Evolutionary conservation across 2,113 vertebrate species (phyloP), one percentile per base, ranked within the genome.

Genomic region (Scomber japonicus): DNA sequence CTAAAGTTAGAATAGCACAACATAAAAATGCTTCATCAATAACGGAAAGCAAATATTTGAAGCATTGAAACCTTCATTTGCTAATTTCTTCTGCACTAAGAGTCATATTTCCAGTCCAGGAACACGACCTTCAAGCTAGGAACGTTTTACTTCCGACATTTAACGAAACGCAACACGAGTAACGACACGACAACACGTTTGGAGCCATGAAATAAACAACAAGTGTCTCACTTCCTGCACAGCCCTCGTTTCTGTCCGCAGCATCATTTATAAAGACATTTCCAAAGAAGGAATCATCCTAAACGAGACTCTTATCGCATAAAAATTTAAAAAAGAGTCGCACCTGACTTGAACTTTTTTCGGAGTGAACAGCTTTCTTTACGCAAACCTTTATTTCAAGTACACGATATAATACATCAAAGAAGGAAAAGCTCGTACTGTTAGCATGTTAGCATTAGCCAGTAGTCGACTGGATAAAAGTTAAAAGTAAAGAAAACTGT

Each of bases 251-350:
- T 17, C 53, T 70, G 49, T 65, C 19, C 44, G 10, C 63, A 13
- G 40, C 24, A 24, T 48, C 54, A 11, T 74, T 27, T 2, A 2
- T 76, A 16, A 54, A 84, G 73, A 76, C 82, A 70, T 89, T 88
- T 85, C 78, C 78, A 89, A 89, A 90, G 84, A 89, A 61, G 74
- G 46, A 63, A 65, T 82, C 71, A 59, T 81, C 81, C 50, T 80
- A 45, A 75, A 53, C 48, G 2, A 62, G 62, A 80, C 74, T 88
- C 77, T 49, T 45, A 53, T 10, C 3, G 0, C 61, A 64, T 21
- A 55, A 45, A 46, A 53, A n/a, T n/a, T 16, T 11, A 53, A 21
- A 61, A 71, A 46, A 74, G 76, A 54, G 68, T 76, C 48, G 49
- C 64, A 40, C 66, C 68, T 85, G 79, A 91, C 89, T 85, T 89